These are phyloP conservation scores for Macaca mulatta DNA, from an alignment of 2,113 vertebrate species.

Conservation along the genomic window DNA sequence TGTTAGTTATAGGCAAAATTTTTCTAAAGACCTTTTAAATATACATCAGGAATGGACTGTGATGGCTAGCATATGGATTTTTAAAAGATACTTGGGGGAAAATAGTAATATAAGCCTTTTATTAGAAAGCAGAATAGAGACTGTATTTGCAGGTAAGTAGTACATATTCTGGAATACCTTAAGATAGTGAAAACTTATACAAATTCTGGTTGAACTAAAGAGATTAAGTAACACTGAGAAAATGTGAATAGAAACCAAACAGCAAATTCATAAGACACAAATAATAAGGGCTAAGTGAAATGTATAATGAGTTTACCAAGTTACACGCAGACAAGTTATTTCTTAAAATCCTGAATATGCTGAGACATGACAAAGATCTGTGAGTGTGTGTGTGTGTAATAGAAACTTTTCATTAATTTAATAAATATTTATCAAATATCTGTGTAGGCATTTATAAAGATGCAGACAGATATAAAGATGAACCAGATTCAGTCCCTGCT, in stretches of 20 bases:
- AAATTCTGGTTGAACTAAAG: slow-evolving; percentile 1
- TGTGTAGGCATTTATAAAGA: not conserved
- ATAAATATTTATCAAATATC: not conserved
- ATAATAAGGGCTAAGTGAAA: not conserved
- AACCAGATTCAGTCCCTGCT: not conserved
- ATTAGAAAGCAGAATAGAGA: not conserved
- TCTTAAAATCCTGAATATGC: slow-evolving; percentile 29
- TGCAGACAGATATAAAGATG: not conserved
- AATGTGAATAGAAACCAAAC: slow-evolving; percentile 11
- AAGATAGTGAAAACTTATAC: slow-evolving; percentile 10
- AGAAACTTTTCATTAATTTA: not conserved
- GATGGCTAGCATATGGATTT: not conserved
- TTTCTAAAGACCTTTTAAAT: not conserved
- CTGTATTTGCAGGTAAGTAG: not conserved
- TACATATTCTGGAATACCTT: slow-evolving; percentile 1
- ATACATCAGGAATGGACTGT: not conserved
- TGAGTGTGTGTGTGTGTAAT: not conserved
- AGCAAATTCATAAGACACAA: slow-evolving; percentile 35
- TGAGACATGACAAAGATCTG: not conserved
- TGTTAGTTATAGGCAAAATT: not conserved
- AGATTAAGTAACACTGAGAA: not conserved
- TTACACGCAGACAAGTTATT: slow-evolving; percentile 10
- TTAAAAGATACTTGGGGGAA: not conserved
- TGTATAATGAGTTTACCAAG: not conserved
- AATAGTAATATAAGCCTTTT: not conserved